Conservation (phyloP, 2,888 invertebrate species). For the Microplitis manilae region DNA sequence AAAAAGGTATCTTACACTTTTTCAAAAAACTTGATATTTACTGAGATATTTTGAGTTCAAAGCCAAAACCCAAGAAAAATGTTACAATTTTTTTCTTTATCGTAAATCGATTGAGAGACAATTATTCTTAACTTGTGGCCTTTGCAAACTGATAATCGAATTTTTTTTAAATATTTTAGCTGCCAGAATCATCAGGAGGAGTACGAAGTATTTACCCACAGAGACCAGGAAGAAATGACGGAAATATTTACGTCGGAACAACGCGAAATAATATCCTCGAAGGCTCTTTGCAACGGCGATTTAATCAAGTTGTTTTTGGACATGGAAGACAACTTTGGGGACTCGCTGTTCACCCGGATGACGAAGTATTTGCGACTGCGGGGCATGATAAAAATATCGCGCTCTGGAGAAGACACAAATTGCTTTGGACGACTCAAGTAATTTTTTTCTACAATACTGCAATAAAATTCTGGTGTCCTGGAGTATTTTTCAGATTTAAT, state of each 20-base stretch:
- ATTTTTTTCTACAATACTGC: neutral
- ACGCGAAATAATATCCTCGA: slow-evolving; percentile 91
- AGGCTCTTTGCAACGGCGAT: slow-evolving; percentile 90
- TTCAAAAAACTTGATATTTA: too few relatives aligned
- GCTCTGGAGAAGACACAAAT: slow-evolving; percentile 90
- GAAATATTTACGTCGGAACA: slow-evolving; percentile 92
- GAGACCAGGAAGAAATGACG: slow-evolving; percentile 89
- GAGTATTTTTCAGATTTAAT: slow-evolving; percentile 3
- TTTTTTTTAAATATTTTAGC: slow-evolving; percentile 72
- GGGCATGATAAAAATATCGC: slow-evolving; percentile 93
- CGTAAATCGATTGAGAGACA: too few relatives aligned
- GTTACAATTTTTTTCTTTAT: too few relatives aligned
- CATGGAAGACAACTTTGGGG: slow-evolving; percentile 92
- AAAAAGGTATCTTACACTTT: too few relatives aligned
- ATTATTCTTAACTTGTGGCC: too few relatives aligned
- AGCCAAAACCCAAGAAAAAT: too few relatives aligned
- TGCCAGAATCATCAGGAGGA: slow-evolving; percentile 90
- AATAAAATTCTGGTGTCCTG: neutral
- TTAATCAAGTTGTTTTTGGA: slow-evolving; percentile 89
- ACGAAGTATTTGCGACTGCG: slow-evolving; percentile 92
- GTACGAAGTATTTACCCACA: slow-evolving; percentile 92
- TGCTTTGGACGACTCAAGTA: slow-evolving; percentile 90
- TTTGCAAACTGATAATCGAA: neutral
- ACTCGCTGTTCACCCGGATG: slow-evolving; percentile 90
- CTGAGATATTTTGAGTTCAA: too few relatives aligned